These are phyloP conservation scores for Drosophila littoralis DNA, from an alignment of 1,140 invertebrate species.

Conservation along the genomic window DNA sequence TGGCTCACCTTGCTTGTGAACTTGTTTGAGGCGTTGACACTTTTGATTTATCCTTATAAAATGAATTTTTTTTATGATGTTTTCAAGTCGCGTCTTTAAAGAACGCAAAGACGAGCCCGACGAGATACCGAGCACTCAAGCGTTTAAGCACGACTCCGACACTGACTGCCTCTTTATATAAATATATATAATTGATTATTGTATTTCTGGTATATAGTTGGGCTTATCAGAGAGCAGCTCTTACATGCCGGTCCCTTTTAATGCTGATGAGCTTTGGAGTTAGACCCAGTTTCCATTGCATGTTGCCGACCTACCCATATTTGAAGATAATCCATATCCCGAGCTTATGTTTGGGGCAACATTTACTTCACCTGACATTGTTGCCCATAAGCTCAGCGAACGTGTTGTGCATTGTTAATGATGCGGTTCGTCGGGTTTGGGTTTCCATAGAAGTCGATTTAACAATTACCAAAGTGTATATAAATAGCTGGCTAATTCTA, in stretches of 20 bases:
- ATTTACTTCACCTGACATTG: slow-evolving; percentile 19
- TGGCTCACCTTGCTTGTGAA: slow-evolving; percentile 55
- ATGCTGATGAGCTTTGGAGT: slow-evolving; percentile 52
- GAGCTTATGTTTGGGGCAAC: slow-evolving; percentile 20
- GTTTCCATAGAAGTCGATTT: slow-evolving; percentile 61
- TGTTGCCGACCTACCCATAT: slow-evolving; percentile 27
- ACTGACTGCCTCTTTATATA: slow-evolving; percentile 31
- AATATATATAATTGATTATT: background rate
- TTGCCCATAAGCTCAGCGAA: slow-evolving; percentile 25
- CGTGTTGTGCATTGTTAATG: slow-evolving; percentile 68
- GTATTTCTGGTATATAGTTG: slow-evolving; percentile 4
- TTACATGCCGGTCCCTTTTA: slow-evolving; percentile 63
- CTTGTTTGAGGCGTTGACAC: slow-evolving; percentile 51
- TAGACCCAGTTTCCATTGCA: slow-evolving; percentile 49
- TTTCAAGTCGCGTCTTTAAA: slow-evolving; percentile 22
- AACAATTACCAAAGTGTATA: slow-evolving; percentile 44
- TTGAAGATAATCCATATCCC: slow-evolving; percentile 17
- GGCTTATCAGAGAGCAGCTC: slow-evolving; percentile 40
- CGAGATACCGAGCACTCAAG: slow-evolving; percentile 12
- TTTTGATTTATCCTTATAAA: slow-evolving; percentile 55
- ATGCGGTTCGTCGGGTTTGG: slow-evolving; percentile 67
- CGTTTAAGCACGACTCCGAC: background rate
- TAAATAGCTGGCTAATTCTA: slow-evolving; percentile 28
- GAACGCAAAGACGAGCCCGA: background rate
- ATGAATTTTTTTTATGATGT: slow-evolving; percentile 12